phyloP scores from a whole-genome alignment of 2,888 invertebrate species.

The Latrodectus elegans region DNA sequence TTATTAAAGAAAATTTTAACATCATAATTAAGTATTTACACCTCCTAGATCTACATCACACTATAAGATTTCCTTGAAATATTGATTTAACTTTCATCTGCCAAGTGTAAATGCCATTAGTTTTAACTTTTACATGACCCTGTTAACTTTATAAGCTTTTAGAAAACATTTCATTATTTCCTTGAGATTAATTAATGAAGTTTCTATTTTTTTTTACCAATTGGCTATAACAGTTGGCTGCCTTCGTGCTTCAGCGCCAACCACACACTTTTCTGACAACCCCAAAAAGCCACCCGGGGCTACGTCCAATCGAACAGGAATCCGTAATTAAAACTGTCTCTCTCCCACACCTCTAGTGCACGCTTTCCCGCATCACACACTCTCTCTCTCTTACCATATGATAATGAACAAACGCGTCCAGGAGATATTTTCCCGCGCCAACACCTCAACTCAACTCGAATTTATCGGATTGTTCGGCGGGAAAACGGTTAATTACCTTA shows the following conservation, averaged over 20 bases:
- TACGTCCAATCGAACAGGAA: slow-evolving; percentile 69
- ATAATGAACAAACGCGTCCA: slow-evolving; percentile 64
- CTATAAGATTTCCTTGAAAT: no score
- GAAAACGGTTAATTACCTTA: slow-evolving; percentile 63
- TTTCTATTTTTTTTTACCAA: neutral
- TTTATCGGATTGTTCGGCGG: slow-evolving; percentile 62
- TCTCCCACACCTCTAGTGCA: slow-evolving; percentile 12
- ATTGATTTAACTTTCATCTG: no score
- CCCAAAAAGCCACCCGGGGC: slow-evolving; percentile 67
- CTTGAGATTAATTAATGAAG: neutral
- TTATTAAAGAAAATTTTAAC: no score
- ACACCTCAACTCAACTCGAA: slow-evolving; percentile 54
- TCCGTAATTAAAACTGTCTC: slow-evolving; percentile 66
- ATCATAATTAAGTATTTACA: no score
- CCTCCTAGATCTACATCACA: no score
- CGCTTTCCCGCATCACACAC: slow-evolving; percentile 27
- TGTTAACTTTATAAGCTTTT: no score
- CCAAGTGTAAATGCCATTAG: no score
- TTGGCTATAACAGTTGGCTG: neutral
- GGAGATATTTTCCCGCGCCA: slow-evolving; percentile 65
- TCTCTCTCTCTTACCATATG: slow-evolving; percentile 28
- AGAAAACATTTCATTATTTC: neutral
- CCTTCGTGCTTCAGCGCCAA: neutral
- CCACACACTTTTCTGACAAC: slow-evolving; percentile 30
- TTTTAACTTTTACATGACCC: no score